Conservation (phyloP, 1,140 invertebrate species). For the Dryas iulia region DNA sequence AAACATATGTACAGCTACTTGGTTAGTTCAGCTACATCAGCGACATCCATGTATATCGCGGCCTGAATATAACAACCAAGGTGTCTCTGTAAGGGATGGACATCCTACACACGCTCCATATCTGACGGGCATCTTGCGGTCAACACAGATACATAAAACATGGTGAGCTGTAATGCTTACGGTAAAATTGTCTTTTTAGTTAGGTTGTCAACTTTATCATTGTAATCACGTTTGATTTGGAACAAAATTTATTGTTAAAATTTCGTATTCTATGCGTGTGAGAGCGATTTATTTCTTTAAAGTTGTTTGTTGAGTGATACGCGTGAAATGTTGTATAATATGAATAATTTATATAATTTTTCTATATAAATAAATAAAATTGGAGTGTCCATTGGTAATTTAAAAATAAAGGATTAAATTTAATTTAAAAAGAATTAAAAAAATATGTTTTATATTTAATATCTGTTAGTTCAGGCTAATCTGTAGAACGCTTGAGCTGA, state of each 20-base stretch:
- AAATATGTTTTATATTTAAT: too few species aligned
- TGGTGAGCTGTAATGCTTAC: not conserved
- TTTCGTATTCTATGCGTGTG: not conserved
- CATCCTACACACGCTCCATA: constrained; percentile 7
- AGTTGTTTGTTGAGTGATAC: not conserved
- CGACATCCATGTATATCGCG: too few species aligned
- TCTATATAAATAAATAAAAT: too few species aligned
- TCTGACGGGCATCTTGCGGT: constrained; percentile 14
- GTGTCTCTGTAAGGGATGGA: not conserved
- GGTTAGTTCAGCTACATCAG: too few species aligned
- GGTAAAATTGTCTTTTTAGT: not conserved
- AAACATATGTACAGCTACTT: too few species aligned
- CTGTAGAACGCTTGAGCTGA: too few species aligned
- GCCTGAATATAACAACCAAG: not conserved
- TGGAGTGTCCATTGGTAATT: too few species aligned
- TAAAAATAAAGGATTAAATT: too few species aligned
- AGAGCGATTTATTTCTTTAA: not conserved
- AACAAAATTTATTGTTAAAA: not conserved
- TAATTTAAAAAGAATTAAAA: too few species aligned
- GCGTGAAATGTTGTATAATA: too few species aligned
- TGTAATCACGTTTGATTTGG: not conserved
- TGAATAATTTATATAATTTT: too few species aligned
- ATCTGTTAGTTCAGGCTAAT: too few species aligned
- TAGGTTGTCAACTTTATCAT: not conserved
- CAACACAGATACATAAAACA: constrained; percentile 18